Evolutionary conservation across 2,888 invertebrate genomes (phyloP).

Genomic region (Aporophyla lueneburgensis): DNA sequence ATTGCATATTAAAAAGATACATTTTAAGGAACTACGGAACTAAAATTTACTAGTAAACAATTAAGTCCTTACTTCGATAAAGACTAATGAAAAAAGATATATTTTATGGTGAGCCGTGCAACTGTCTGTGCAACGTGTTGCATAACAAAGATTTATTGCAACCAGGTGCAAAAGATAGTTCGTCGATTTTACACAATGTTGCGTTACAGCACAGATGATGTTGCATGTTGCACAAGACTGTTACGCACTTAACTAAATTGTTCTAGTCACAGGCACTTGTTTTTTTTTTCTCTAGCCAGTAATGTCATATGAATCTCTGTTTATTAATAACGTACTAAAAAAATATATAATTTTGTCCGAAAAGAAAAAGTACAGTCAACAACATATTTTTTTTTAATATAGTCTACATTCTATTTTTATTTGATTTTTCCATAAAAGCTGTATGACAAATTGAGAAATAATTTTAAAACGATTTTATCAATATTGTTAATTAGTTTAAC

Average conservation of each 20-base stretch:
- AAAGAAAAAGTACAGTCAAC: conserved; percentile 1
- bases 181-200: neutral
- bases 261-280: conserved; percentile 40
- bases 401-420: conserved; percentile 36
- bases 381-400: neutral
- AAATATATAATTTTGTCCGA: neutral
- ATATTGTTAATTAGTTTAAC: conserved; percentile 17
- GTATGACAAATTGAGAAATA: conserved; percentile 46
- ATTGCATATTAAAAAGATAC: conserved; percentile 1
- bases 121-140: conserved; percentile 7
- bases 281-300: neutral
- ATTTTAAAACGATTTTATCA: conserved; percentile 25
- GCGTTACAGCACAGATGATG: neutral
- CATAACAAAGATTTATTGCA: neutral
- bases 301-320: conserved; percentile 44
- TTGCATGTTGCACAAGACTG: conserved; percentile 25
- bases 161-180: neutral
- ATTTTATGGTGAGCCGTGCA: neutral
- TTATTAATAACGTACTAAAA: conserved; percentile 5
- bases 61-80: neutral
- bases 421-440: conserved; percentile 62
- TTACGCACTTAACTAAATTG: conserved; percentile 18
- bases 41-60: neutral
- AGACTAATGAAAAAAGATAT: neutral
- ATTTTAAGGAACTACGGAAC: conserved; percentile 18